These are phyloP conservation scores for Anniella stebbinsi DNA, from an alignment of 2,797 vertebrate genomes.

Conservation along the genomic window DNA sequence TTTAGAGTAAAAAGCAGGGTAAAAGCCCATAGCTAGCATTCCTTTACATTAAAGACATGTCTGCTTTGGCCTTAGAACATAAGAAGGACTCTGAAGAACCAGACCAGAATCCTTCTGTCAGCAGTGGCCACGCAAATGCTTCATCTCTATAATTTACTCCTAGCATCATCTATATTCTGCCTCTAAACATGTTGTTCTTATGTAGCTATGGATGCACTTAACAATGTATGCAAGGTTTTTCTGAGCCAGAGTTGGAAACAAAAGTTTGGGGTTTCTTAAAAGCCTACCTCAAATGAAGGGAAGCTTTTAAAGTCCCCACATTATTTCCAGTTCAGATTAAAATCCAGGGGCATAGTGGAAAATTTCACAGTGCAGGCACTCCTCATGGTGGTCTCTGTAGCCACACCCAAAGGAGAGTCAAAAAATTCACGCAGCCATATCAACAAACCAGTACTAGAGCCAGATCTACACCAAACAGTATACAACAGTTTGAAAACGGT, in stretches of 20 bases:
- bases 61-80: background rate
- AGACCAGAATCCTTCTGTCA: background rate
- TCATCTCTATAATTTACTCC: background rate
- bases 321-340: background rate
- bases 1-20: too few species aligned
- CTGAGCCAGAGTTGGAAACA: background rate
- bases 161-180: background rate
- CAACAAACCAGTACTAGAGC: too few species aligned
- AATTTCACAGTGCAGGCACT: too few species aligned
- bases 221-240: background rate
- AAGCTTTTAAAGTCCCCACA: background rate
- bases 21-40: too few species aligned
- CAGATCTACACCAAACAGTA: too few species aligned
- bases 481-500: too few species aligned
- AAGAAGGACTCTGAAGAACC: background rate
- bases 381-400: too few species aligned
- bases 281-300: background rate
- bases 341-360: background rate
- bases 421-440: too few species aligned
- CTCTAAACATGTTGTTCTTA: background rate
- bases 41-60: too few species aligned
- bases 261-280: background rate
- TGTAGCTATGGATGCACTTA: background rate
- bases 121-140: background rate
- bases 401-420: too few species aligned